phyloP scores from a whole-genome alignment of 1,140 invertebrate genomes.

The Phenacoccus solenopsis region DNA sequence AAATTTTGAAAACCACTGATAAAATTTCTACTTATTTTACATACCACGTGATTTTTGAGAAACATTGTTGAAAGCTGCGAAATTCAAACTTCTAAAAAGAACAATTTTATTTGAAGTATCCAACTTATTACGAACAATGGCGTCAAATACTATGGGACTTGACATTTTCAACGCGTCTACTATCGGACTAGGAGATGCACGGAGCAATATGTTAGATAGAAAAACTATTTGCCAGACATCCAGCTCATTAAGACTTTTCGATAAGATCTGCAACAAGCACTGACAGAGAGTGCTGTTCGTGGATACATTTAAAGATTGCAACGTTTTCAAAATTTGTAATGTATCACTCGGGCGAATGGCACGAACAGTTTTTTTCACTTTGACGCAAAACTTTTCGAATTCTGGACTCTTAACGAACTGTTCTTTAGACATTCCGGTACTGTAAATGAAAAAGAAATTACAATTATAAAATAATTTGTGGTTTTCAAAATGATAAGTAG shows the following conservation, averaged over 20 bases:
- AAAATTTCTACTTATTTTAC: too few species aligned
- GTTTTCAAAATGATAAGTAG: too few species aligned
- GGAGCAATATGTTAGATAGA: neutral
- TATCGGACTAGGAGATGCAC: neutral
- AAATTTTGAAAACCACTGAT: too few species aligned
- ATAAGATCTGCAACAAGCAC: neutral
- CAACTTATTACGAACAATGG: neutral
- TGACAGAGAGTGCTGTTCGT: neutral
- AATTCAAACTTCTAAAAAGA: neutral
- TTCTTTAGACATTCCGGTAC: neutral
- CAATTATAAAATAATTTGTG: too few species aligned
- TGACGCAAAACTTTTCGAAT: neutral
- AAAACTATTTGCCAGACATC: neutral
- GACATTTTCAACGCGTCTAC: neutral
- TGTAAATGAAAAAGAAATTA: neutral
- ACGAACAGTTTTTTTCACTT: neutral
- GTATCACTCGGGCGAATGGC: neutral
- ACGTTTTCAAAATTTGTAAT: neutral
- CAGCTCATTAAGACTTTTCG: neutral
- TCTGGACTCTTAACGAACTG: neutral
- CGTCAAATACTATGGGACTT: neutral
- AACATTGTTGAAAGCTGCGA: neutral
- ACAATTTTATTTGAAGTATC: neutral
- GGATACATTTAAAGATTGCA: neutral
- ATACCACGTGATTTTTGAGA: neutral